These are phyloP conservation scores for Lamproptera curius DNA, from an alignment of 2,888 invertebrate genomes.

Conservation along the genomic window DNA sequence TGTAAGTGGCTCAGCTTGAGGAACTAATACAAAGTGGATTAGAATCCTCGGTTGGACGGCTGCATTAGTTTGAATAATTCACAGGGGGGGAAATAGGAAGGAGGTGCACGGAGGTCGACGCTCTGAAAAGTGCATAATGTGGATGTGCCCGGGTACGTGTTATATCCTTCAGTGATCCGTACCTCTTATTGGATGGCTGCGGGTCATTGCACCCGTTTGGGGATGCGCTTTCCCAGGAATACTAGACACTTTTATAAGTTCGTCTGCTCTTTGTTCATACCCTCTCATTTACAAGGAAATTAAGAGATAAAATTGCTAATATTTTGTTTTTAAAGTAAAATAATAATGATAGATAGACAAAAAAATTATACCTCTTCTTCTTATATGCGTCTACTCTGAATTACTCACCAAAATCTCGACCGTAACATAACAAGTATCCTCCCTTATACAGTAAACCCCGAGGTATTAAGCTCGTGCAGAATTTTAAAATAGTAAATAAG, in stretches of 20 bases:
- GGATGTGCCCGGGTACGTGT: conserved; percentile 4
- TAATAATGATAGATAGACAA: no score
- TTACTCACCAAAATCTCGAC: no score
- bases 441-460: no score
- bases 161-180: conserved; percentile 7
- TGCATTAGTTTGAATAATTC: conserved; percentile 51
- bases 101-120: conserved; percentile 32
- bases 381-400: no score
- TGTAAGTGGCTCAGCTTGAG: conserved; percentile 17
- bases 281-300: no score
- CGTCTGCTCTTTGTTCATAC: no score
- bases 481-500: no score
- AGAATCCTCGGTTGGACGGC: conserved; percentile 11
- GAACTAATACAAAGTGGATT: conserved; percentile 21
- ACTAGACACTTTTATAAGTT: not conserved
- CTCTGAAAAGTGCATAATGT: conserved; percentile 8
- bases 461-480: no score
- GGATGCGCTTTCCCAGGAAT: not conserved
- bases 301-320: no score
- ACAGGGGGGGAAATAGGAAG: conserved; percentile 46
- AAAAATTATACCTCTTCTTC: no score
- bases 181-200: conserved; percentile 7
- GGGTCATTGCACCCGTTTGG: conserved; percentile 12
- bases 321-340: no score
- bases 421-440: no score